Evolutionary conservation across 2,888 invertebrate species (phyloP).

Genomic region (Bellardia pandia): DNA sequence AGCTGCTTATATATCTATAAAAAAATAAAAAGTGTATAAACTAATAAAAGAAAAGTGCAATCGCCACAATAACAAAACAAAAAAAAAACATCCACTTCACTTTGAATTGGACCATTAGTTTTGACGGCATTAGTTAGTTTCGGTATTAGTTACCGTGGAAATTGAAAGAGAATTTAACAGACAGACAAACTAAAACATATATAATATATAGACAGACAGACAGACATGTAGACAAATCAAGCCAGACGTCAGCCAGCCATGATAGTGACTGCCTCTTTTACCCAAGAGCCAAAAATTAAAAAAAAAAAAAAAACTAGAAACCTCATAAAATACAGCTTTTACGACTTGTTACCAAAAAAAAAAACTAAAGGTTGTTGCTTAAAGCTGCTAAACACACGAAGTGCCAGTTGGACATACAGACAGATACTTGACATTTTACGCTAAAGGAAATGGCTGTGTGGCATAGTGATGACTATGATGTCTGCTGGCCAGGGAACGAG

Average conservation of each 20-base stretch:
- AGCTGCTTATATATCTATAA: not conserved
- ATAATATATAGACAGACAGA: slow-evolving; percentile 25
- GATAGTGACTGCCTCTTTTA: slow-evolving; percentile 49
- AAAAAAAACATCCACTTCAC: slow-evolving; percentile 75
- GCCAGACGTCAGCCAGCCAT: slow-evolving; percentile 57
- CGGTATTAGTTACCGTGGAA: slow-evolving; percentile 64
- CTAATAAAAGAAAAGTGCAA: slow-evolving; percentile 53
- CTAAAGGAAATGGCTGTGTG: slow-evolving; percentile 42
- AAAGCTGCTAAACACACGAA: slow-evolving; percentile 34
- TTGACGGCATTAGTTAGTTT: slow-evolving; percentile 81
- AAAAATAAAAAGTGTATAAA: slow-evolving; percentile 8
- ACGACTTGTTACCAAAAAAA: slow-evolving; percentile 70
- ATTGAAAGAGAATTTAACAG: slow-evolving; percentile 21
- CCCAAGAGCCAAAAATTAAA: slow-evolving; percentile 51
- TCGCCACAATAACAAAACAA: slow-evolving; percentile 45
- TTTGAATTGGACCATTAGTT: slow-evolving; percentile 83
- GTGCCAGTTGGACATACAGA: slow-evolving; percentile 37
- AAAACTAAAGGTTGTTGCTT: slow-evolving; percentile 53
- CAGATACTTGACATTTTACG: slow-evolving; percentile 64
- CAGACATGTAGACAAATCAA: slow-evolving; percentile 37
- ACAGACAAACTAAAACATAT: slow-evolving; percentile 16
- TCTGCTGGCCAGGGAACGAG: slow-evolving; percentile 27
- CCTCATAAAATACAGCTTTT: slow-evolving; percentile 71
- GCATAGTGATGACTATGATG: slow-evolving; percentile 55
- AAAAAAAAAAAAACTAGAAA: slow-evolving; percentile 41